Conservation (phyloP, 2,888 invertebrate species). For the Pseudanteris insignis region DNA sequence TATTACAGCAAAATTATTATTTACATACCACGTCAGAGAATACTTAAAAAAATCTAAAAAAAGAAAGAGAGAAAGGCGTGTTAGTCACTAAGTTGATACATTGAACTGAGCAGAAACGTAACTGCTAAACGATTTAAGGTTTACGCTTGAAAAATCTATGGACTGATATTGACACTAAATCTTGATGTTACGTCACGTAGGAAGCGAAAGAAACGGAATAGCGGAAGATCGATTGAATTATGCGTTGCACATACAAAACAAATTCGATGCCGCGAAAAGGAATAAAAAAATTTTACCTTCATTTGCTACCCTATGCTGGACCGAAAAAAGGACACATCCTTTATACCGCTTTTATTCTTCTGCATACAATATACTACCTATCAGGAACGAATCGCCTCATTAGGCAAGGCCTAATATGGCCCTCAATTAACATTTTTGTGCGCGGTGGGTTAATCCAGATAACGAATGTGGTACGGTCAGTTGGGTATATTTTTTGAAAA, state of each 20-base stretch:
- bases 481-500: too few species aligned
- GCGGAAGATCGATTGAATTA: conserved; percentile 17
- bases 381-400: conserved; percentile 54
- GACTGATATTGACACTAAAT: conserved; percentile 3
- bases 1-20: too few species aligned
- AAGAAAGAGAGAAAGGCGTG: too few species aligned
- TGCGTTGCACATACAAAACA: conserved; percentile 23
- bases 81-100: too few species aligned
- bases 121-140: background rate
- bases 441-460: too few species aligned
- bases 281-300: conserved; percentile 5
- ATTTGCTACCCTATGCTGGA: background rate
- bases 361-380: conserved; percentile 32
- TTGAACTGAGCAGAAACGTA: too few species aligned
- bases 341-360: conserved; percentile 31
- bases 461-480: too few species aligned
- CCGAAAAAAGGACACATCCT: conserved; percentile 15
- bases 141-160: background rate
- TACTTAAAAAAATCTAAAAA: too few species aligned
- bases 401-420: conserved; percentile 53
- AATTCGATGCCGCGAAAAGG: conserved; percentile 14
- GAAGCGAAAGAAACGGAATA: conserved; percentile 7
- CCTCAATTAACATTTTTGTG: too few species aligned
- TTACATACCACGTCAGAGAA: too few species aligned
- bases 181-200: conserved; percentile 7